Percentiles rank a stretch among this genome's conserved stretches.
These are phyloP conservation scores for Mobula birostris DNA, from an alignment of 2,113 vertebrate genomes.

Conservation along the genomic window DNA sequence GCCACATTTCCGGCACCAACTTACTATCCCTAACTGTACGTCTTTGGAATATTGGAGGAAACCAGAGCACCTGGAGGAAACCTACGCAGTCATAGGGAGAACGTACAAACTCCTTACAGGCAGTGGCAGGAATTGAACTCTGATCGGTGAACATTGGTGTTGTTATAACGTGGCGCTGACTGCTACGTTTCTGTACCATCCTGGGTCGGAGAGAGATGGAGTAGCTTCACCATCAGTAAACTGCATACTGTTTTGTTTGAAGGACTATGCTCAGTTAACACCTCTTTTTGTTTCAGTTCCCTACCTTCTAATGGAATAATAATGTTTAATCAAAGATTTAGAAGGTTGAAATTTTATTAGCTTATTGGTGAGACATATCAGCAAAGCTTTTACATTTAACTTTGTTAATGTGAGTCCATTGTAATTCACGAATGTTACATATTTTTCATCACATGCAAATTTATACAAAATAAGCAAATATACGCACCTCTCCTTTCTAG, in stretches of 20 bases:
- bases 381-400: neutral
- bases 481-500: neutral
- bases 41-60: too few relatives aligned
- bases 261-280: neutral
- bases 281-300: neutral
- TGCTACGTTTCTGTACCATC: too few relatives aligned
- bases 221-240: neutral
- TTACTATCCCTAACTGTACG: too few relatives aligned
- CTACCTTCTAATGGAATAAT: neutral
- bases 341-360: neutral
- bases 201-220: too few relatives aligned
- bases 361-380: neutral
- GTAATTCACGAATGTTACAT: constrained; percentile 13
- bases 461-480: constrained; percentile 31
- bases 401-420: neutral
- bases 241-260: neutral
- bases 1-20: too few relatives aligned
- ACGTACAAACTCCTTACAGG: too few relatives aligned
- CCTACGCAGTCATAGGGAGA: too few relatives aligned
- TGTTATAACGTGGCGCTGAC: too few relatives aligned
- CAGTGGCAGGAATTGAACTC: too few relatives aligned
- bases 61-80: too few relatives aligned
- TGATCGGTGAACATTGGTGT: too few relatives aligned
- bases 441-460: constrained; percentile 27
- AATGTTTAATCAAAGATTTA: neutral